Evolutionary conservation across 1,140 invertebrate species (phyloP).

Genomic region (Psix sp.): DNA sequence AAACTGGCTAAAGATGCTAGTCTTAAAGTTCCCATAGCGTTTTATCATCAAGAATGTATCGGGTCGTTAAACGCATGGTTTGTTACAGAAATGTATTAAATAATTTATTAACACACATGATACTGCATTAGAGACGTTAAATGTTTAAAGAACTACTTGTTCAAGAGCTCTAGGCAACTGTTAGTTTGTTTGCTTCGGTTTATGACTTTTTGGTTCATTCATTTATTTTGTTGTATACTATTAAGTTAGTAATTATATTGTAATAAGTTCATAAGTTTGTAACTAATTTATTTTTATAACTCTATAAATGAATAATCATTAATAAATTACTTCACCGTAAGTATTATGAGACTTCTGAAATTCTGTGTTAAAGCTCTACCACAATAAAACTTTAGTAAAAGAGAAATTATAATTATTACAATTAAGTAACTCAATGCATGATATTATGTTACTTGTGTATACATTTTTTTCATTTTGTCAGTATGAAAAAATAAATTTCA

Average conservation of each 20-base stretch:
- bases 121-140: conserved; percentile 48
- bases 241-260: conserved; percentile 23
- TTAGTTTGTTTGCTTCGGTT: background rate
- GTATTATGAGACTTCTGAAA: too few relatives aligned
- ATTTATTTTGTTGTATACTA: background rate
- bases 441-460: too few relatives aligned
- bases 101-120: conserved; percentile 50
- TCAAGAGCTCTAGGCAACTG: conserved; percentile 6
- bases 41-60: conserved; percentile 49
- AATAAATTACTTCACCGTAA: too few relatives aligned
- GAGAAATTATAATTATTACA: too few relatives aligned
- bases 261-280: conserved; percentile 31
- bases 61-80: conserved; percentile 42
- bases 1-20: conserved; percentile 39
- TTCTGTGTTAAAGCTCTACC: too few relatives aligned
- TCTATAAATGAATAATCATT: too few relatives aligned
- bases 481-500: too few relatives aligned
- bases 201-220: background rate
- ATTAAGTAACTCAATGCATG: too few relatives aligned
- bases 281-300: too few relatives aligned
- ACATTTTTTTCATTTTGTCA: too few relatives aligned
- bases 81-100: conserved; percentile 45
- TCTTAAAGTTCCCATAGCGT: conserved; percentile 34
- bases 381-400: too few relatives aligned
- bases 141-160: conserved; percentile 52